These are phyloP conservation scores for Nematolebias whitei DNA, from an alignment of 2,113 vertebrate genomes.

Conservation along the genomic window DNA sequence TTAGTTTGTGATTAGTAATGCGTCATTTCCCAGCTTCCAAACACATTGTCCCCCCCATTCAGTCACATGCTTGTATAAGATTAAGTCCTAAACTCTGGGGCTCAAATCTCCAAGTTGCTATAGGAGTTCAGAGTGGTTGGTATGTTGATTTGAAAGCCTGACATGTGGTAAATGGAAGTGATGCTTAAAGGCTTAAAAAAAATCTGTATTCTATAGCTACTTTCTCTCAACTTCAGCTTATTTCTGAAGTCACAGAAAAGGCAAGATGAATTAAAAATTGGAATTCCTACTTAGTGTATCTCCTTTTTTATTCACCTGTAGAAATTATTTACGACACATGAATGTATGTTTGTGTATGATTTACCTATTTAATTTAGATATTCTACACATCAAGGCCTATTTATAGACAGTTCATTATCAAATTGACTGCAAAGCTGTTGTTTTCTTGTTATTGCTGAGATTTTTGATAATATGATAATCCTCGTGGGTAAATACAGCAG, in stretches of 20 bases:
- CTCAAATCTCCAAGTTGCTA: constrained; percentile 27
- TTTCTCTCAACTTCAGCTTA: constrained; percentile 1
- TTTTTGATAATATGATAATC: constrained; percentile 25
- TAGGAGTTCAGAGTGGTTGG: constrained; percentile 9
- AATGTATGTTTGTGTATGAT: neutral
- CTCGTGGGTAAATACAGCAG: constrained; percentile 56
- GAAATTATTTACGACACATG: no score
- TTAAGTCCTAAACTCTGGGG: constrained; percentile 38
- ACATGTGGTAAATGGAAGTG: constrained; percentile 4
- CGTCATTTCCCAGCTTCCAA: constrained; percentile 49
- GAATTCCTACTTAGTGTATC: neutral
- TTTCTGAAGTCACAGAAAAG: constrained; percentile 4
- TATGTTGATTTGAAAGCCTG: constrained; percentile 14
- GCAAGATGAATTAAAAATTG: neutral
- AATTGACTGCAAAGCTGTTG: neutral
- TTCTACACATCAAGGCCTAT: constrained; percentile 5
- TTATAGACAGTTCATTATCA: neutral
- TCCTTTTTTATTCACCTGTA: neutral
- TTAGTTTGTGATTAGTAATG: constrained; percentile 55
- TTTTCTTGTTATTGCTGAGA: constrained; percentile 19
- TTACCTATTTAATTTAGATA: neutral
- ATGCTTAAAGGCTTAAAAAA: constrained; percentile 21
- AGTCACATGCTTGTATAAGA: constrained; percentile 50
- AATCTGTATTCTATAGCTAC: constrained; percentile 5
- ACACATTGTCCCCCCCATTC: constrained; percentile 27